Evolutionary conservation across 2,113 vertebrate species (phyloP).

Genomic region (Nothoprocta pentlandii): DNA sequence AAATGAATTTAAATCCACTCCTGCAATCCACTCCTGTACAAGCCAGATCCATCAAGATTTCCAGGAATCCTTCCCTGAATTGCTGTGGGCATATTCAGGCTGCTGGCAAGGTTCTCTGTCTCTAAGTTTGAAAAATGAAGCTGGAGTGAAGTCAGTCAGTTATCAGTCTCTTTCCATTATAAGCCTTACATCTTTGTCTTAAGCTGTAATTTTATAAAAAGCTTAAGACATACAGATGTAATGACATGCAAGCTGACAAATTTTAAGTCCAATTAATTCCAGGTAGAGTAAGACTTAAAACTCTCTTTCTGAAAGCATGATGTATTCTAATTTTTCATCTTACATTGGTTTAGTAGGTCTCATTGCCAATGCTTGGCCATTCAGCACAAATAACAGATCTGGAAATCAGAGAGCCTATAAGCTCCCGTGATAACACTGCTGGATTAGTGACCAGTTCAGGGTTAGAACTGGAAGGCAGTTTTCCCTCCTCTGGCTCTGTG

Average conservation of each 20-base stretch:
- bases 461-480: accelerated
- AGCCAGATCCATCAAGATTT: not conserved
- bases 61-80: not conserved
- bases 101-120: not conserved
- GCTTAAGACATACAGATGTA: not conserved
- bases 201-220: not conserved
- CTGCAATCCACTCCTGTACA: not conserved
- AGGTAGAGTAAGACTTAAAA: not conserved
- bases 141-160: not conserved
- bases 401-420: not conserved
- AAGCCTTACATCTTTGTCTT: not conserved
- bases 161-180: not conserved
- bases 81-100: not conserved
- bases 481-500: not conserved
- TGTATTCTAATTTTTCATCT: not conserved
- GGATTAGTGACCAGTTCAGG: not conserved
- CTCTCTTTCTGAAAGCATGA: not conserved
- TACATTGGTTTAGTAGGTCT: not conserved
- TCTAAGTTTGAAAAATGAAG: not conserved
- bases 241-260: not conserved
- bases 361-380: not conserved
- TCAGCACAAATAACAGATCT: not conserved
- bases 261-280: not conserved
- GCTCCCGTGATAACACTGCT: not conserved
- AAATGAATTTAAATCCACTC: not conserved